Base-by-base conservation (phyloP, 2,113 vertebrate species). In the Ochotona princeps region DNA sequence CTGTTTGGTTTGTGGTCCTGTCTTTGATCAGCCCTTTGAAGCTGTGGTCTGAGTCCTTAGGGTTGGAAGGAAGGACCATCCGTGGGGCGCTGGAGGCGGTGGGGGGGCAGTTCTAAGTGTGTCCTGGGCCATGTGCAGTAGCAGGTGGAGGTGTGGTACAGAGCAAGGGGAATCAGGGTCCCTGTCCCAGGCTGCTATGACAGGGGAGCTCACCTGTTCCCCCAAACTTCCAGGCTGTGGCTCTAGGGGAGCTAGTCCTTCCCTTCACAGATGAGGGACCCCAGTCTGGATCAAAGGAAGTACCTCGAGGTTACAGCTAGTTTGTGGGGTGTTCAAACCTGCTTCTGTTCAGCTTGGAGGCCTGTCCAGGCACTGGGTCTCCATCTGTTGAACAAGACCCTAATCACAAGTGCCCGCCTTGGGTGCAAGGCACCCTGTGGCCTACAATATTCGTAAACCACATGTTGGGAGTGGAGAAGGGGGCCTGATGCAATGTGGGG, bases 251-350 rank as follows among this genome's bases (percentile, higher is more conserved):
- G 12, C 67, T 65, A 35, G 44, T 38, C 74, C 65, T 70, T 79
- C 74, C 47, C 74, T 73, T 57, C 32, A 61, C 38, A 66, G 83
- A 38, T 23, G 54, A 87, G 26, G 47, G 63, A 83, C 83, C 66
- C 23, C 15, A 85, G 35, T 63, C 72, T 76, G 38, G 54, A 69
- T 69, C 47, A 7, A 87, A 28, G 20, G 2, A 14, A 17, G 30
- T 69, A 89, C 65, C 30, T 74, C 0, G 0, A 74, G 38, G 32
- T 91, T 35, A 18, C 30, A 49, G 28, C 44, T 60, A 44, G 65
- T 70, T n/a, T 65, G 32, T 49, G 57, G 67, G n/a, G 86, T 60
- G 44, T 92, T 82, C 47, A 69, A 94, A 88, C 47, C 25, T 20
- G 44, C 70, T 35, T 86, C 25, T 76, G 38, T 54, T 93, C 80